These are phyloP conservation scores for Pediacus dermestoides DNA, from an alignment of 2,888 invertebrate genomes.

Conservation along the genomic window DNA sequence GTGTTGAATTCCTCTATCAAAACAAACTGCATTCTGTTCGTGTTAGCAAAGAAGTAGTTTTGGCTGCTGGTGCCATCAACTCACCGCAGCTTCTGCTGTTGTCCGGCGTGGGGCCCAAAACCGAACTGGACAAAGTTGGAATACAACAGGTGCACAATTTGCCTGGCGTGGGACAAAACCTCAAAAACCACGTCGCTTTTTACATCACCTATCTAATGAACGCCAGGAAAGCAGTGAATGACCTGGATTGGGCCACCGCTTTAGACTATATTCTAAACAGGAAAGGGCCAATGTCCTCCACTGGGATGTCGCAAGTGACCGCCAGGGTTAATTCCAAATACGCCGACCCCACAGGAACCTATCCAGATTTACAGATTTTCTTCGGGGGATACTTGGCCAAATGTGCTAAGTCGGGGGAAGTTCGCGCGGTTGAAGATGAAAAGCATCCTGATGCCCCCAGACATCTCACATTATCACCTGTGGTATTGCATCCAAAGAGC, in stretches of 20 bases:
- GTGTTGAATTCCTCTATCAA: conserved; percentile 59
- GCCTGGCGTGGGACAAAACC: conserved; percentile 66
- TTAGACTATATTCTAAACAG: conserved; percentile 59
- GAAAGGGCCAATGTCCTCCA: conserved; percentile 61
- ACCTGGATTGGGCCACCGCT: conserved; percentile 61
- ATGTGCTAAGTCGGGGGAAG: conserved; percentile 55
- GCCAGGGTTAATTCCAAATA: conserved; percentile 61
- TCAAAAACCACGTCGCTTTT: conserved; percentile 67
- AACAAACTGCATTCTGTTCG: conserved; percentile 50
- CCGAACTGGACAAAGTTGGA: conserved; percentile 57
- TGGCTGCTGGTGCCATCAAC: conserved; percentile 64
- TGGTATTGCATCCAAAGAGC: conserved; percentile 64
- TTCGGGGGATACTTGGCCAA: conserved; percentile 62
- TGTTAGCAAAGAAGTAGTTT: conserved; percentile 57
- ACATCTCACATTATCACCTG: conserved; percentile 54
- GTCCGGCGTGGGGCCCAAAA: conserved; percentile 65
- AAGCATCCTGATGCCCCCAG: conserved; percentile 41
- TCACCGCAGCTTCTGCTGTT: conserved; percentile 64
- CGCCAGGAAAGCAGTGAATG: conserved; percentile 53
- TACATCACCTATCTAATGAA: conserved; percentile 56
- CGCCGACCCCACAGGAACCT: conserved; percentile 56
- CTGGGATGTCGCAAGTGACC: conserved; percentile 65
- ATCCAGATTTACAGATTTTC: conserved; percentile 66
- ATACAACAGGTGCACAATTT: conserved; percentile 60
- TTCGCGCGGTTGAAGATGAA: conserved; percentile 46